A percentile compares a stretch with the other conserved stretches of the same genome.
These are phyloP conservation scores for Copidosoma floridanum DNA, from an alignment of 1,140 invertebrate species.

Conservation along the genomic window DNA sequence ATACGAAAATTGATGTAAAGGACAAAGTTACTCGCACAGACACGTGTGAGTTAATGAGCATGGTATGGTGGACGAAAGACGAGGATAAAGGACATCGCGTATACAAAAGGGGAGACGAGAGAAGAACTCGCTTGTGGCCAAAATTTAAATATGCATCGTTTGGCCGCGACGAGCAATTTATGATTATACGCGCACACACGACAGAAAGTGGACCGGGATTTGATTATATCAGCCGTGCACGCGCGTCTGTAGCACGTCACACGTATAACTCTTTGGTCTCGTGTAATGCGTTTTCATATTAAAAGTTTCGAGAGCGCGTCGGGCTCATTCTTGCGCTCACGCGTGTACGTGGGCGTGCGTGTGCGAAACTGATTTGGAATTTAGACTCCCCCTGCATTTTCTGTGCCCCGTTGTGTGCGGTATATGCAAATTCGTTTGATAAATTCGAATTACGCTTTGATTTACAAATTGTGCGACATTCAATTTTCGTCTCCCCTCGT, in stretches of 20 bases:
- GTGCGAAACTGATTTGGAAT: no score
- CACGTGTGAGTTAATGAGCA: no score
- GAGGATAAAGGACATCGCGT: no score
- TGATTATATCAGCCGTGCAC: constrained; percentile 48
- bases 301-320: constrained; percentile 44
- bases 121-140: constrained; percentile 52
- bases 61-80: no score
- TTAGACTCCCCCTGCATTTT: no score
- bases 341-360: not conserved
- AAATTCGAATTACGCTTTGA: constrained; percentile 24
- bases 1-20: no score
- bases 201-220: constrained; percentile 51
- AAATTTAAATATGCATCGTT: constrained; percentile 58
- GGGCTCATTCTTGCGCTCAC: no score
- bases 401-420: not conserved
- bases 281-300: constrained; percentile 46
- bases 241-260: no score
- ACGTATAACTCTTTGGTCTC: constrained; percentile 47
- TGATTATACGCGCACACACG: no score
- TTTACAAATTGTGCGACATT: constrained; percentile 20
- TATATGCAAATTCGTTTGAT: constrained; percentile 24
- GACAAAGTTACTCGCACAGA: no score
- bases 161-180: constrained; percentile 35
- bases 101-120: no score
- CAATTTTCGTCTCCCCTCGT: not conserved